Percentiles rank a stretch among this genome's conserved stretches.
Evolutionary conservation across 2,113 vertebrate genomes (phyloP).

Genomic region (Tachuris rubrigastra): DNA sequence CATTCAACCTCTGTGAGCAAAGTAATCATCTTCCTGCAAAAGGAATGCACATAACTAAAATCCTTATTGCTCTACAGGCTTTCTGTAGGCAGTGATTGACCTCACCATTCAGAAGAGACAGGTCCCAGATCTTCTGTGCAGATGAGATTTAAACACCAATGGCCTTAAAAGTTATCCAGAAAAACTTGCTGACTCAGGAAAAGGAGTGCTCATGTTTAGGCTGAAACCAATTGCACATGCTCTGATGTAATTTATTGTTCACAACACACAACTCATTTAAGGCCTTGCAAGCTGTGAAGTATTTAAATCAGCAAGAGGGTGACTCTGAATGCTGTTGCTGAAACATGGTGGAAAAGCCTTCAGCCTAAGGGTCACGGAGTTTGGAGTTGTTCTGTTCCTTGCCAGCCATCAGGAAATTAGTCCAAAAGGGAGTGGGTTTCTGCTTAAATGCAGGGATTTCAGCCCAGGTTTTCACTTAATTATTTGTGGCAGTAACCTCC

Average conservation of each 20-base stretch:
- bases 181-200: slow-evolving; percentile 6
- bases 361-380: background rate
- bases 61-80: background rate
- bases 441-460: background rate
- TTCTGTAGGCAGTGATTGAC: background rate
- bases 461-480: background rate
- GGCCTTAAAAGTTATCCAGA: background rate
- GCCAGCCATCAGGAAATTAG: background rate
- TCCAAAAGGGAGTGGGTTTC: background rate
- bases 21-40: background rate
- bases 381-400: background rate
- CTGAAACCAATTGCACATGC: background rate
- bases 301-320: slow-evolving; percentile 29
- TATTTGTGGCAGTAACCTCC: background rate
- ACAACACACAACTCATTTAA: slow-evolving; percentile 23
- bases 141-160: slow-evolving; percentile 1
- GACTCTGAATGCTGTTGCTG: background rate
- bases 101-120: background rate
- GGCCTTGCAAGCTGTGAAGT: slow-evolving; percentile 16
- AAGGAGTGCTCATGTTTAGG: background rate
- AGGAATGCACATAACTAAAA: background rate
- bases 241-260: slow-evolving; percentile 45
- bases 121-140: background rate
- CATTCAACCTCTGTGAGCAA: background rate
- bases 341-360: background rate